Evolutionary conservation across 2,113 vertebrate genomes (phyloP).

Genomic region (Phylloscopus trochiloides): DNA sequence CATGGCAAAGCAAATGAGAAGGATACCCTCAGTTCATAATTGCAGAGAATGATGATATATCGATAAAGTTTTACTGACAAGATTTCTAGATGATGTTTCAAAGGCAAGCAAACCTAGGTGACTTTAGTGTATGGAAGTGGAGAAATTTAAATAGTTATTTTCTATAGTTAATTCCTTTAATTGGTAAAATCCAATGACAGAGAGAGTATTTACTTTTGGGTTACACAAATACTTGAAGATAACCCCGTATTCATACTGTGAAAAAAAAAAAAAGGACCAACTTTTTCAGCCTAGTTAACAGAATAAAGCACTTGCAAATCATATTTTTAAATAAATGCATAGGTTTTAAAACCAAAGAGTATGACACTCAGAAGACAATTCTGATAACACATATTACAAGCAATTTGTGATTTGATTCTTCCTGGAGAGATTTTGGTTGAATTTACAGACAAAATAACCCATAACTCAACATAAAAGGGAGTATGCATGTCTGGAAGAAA

Average conservation of each 20-base stretch:
- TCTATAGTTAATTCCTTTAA: not conserved
- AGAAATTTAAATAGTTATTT: not conserved
- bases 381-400: not conserved
- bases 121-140: not conserved
- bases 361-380: not conserved
- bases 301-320: not conserved
- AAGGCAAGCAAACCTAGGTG: not conserved
- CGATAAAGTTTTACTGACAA: not conserved
- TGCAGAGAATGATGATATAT: not conserved
- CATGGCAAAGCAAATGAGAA: not conserved
- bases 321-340: not conserved
- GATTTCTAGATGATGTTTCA: not conserved
- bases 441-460: not conserved
- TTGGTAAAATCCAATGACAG: not conserved
- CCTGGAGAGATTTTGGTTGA: not conserved
- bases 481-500: not conserved
- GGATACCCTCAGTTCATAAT: not conserved
- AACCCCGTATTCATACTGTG: not conserved
- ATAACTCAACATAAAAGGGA: not conserved
- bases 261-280: not conserved
- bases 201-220: not conserved
- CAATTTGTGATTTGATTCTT: not conserved
- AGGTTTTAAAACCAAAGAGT: not conserved
- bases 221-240: not conserved
- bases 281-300: not conserved